phyloP scores from a whole-genome alignment of 2,113 vertebrate genomes.

The Picathartes gymnocephalus region DNA sequence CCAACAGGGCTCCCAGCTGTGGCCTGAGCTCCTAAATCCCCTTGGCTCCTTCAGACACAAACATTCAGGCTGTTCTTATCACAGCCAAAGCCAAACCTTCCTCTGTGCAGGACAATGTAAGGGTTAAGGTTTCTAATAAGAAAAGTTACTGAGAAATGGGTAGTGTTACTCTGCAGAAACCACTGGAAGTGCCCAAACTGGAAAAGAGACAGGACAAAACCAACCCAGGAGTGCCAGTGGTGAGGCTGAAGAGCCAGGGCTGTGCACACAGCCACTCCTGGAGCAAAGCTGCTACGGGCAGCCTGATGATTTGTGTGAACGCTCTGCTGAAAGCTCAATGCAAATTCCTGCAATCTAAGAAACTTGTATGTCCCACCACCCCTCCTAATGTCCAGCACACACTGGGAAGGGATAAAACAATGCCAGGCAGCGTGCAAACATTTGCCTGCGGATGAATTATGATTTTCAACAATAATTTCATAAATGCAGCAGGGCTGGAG shows the following conservation, averaged over 20 bases:
- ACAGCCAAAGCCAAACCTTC: not conserved
- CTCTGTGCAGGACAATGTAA: no score
- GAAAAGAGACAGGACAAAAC: not conserved
- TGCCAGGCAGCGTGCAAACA: not conserved
- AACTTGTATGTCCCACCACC: rapidly evolving
- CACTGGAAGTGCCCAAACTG: not conserved
- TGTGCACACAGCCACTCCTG: rapidly evolving
- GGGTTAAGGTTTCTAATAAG: not conserved
- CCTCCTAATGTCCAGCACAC: not conserved
- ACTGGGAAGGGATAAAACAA: not conserved
- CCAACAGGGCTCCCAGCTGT: not conserved
- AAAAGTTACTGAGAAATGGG: not conserved
- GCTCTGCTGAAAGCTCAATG: not conserved
- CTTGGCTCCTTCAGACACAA: not conserved
- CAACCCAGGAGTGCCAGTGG: rapidly evolving
- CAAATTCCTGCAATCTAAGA: not conserved
- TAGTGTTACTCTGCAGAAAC: not conserved
- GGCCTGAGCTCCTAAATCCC: not conserved
- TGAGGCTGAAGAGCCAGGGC: not conserved
- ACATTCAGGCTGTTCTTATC: not conserved
- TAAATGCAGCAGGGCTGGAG: not conserved
- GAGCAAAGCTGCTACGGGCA: not conserved
- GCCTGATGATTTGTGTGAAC: not conserved
- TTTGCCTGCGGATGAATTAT: not conserved
- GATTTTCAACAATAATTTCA: constrained; percentile 27